Conservation (phyloP, 2,888 invertebrate species). For the Eristalinus sepulchralis region DNA sequence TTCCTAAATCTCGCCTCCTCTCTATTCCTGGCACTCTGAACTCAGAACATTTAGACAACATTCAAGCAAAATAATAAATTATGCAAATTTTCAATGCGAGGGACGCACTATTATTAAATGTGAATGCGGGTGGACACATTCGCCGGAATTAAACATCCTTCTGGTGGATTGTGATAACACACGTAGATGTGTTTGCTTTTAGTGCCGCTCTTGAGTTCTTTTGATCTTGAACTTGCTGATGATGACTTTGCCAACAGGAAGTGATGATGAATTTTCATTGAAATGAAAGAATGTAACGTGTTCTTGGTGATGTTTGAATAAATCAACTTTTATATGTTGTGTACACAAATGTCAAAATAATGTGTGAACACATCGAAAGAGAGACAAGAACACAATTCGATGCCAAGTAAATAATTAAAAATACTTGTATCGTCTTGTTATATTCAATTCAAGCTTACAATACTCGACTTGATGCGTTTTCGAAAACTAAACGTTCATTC, state of each 20-base stretch:
- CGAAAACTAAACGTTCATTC: too few relatives aligned
- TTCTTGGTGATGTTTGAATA: too few relatives aligned
- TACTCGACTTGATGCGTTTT: too few relatives aligned
- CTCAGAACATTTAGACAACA: background rate
- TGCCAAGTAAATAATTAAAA: too few relatives aligned
- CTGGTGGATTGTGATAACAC: background rate
- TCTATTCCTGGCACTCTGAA: background rate
- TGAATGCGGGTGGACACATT: background rate
- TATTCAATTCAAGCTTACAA: too few relatives aligned
- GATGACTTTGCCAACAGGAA: background rate
- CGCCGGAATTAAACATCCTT: background rate
- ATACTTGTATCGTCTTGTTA: too few relatives aligned
- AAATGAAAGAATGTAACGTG: background rate
- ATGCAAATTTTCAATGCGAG: background rate
- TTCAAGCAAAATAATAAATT: constrained; percentile 20
- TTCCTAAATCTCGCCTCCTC: constrained; percentile 1
- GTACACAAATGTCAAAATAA: too few relatives aligned
- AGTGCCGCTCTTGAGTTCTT: background rate
- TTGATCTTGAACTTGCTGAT: background rate
- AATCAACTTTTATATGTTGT: too few relatives aligned
- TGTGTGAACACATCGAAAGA: too few relatives aligned
- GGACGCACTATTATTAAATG: background rate
- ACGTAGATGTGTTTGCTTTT: background rate
- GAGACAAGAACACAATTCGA: too few relatives aligned
- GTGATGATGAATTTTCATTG: background rate